Evolutionary conservation across 30 jellyfish, hydroid and myxozoan genomes (phyloP), one percentile per base, ranked within the genome.

Genomic region (Catostylus mosaicus): DNA sequence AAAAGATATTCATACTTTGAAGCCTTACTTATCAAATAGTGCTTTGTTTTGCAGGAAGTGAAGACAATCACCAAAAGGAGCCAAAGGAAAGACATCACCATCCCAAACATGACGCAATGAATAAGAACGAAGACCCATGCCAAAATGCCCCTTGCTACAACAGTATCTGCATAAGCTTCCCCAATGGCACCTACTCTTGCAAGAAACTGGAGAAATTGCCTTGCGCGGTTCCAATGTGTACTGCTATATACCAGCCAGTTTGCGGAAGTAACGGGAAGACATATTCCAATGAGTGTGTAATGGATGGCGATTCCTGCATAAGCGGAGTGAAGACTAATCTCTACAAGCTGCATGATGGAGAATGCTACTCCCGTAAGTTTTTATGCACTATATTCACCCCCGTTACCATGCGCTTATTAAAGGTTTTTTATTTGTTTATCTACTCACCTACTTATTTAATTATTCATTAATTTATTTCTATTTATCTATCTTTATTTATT

Each of bases 181-280:
- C 62, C 3, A 82, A 82, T 57, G 92, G 92, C 34, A 9, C 92
- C 35, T 82, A 68, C 61, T 32, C 22, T 22, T 82, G 92, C 86
- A 71, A 36, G 29, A 69, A 82, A 64, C 34, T 70, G 11, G 85
- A 59, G 52, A 40, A 35, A 46, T 26, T 68, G 73, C 92, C 92
- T 19, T 82, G 92, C 38, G 92, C 92, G n/a, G 37, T 82, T 27
- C 92, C 92, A 59, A 50, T 37, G 76, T 82, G 92, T 36, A 66
- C 86, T 10, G 86, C 54, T 18, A 51, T 82, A 26, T 40, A 51
- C 46, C 85, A 82, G 30, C 94, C 94, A 40, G 75, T 84, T 24
- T 84, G 94, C 47, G 94, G 82, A 8, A 73, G 78, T 77, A 84
- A 84, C 63, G 88, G 88, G 26, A 84, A 72, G 67, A 72, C 94